These are phyloP conservation scores for Cetoscarus ocellatus DNA, from an alignment of 2,797 vertebrate genomes.

Conservation along the genomic window DNA sequence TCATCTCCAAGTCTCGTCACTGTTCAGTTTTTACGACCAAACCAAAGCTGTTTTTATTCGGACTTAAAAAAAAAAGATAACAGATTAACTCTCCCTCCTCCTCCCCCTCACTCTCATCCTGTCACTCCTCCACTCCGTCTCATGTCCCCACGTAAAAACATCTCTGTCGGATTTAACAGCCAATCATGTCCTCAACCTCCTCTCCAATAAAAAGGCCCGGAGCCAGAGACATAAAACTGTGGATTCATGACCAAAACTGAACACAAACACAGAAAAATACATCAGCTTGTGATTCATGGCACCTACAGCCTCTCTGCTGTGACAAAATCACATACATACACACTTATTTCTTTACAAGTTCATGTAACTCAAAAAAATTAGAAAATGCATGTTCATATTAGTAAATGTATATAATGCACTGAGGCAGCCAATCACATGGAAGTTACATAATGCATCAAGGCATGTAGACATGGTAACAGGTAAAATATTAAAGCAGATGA, in stretches of 20 bases:
- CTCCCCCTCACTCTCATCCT: background rate
- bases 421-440: no score
- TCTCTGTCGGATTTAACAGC: background rate
- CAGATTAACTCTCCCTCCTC: background rate
- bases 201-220: background rate
- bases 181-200: background rate
- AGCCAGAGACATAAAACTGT: background rate
- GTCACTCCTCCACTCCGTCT: background rate
- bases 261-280: background rate
- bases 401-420: no score
- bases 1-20: slow-evolving; percentile 2
- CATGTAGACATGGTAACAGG: no score
- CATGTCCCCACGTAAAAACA: background rate
- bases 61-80: background rate
- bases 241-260: background rate
- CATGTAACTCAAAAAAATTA: no score
- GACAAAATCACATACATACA: no score
- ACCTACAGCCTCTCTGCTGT: no score
- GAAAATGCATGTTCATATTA: no score
- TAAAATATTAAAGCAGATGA: no score
- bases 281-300: no score
- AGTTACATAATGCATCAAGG: no score
- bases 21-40: background rate
- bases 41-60: background rate
- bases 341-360: no score